Conservation (phyloP, 2,113 vertebrate species). For the Phyllostomus hastatus region DNA sequence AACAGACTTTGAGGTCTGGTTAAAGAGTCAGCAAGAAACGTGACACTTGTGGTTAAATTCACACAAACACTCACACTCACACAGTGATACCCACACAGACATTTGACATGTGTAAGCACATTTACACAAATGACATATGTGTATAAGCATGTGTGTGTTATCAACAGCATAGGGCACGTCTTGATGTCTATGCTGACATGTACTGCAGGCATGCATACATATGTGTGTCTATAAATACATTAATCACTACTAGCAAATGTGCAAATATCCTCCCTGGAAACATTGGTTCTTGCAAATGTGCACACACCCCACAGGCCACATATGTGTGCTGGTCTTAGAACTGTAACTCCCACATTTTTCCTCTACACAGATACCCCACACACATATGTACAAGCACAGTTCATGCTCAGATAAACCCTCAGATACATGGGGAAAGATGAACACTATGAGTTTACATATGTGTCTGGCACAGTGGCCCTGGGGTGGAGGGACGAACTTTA, state of each 20-base stretch:
- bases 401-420: background rate
- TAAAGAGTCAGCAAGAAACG: background rate
- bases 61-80: background rate
- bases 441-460: background rate
- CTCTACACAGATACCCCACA: background rate
- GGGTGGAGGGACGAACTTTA: background rate
- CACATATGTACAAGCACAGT: too few species aligned
- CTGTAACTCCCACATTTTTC: background rate
- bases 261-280: background rate
- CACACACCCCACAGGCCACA: fast-evolving
- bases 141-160: background rate
- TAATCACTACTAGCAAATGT: background rate
- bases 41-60: background rate
- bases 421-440: background rate
- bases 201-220: background rate
- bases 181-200: background rate
- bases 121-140: fast-evolving
- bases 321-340: background rate
- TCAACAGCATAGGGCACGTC: fast-evolving
- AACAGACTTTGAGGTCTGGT: background rate
- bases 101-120: background rate
- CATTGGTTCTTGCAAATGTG: background rate
- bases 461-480: background rate
- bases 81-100: background rate
- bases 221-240: background rate